phyloP scores from a whole-genome alignment of 2,888 invertebrate genomes.

The Megaustenia siamemsis region DNA sequence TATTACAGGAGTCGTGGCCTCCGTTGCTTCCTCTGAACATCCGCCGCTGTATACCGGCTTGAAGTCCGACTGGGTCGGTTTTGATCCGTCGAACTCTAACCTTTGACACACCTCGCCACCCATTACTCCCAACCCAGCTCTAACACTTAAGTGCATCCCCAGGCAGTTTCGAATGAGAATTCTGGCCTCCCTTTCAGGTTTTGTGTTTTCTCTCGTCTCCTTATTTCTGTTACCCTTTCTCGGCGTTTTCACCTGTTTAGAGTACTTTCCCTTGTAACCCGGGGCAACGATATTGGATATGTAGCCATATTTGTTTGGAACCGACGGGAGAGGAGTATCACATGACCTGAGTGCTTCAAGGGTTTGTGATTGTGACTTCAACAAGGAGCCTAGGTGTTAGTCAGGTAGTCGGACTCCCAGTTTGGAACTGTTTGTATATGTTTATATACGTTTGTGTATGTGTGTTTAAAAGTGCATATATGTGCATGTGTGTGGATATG shows the following conservation, averaged over 20 bases:
- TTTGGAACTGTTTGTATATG: too few species aligned
- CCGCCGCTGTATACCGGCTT: too few species aligned
- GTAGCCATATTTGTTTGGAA: constrained; percentile 18
- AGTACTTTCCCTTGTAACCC: constrained; percentile 26
- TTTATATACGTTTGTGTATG: too few species aligned
- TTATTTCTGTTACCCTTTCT: neutral
- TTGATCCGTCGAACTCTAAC: neutral
- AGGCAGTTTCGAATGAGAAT: neutral
- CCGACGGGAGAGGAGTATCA: neutral
- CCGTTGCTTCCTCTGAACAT: too few species aligned
- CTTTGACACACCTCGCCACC: neutral
- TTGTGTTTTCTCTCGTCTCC: neutral
- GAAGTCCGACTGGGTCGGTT: neutral
- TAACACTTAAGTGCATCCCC: neutral
- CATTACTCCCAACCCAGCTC: neutral
- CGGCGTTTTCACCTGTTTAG: neutral
- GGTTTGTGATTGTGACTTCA: too few species aligned
- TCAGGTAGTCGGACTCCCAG: too few species aligned
- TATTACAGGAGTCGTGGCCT: too few species aligned
- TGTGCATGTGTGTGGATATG: too few species aligned
- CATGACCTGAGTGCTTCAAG: too few species aligned
- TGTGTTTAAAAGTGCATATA: too few species aligned
- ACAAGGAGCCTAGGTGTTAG: too few species aligned
- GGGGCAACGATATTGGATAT: constrained; percentile 21
- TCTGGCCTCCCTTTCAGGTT: too few species aligned